phyloP scores from a whole-genome alignment of 2,888 invertebrate genomes.

The Trissonchulus sp. region DNA sequence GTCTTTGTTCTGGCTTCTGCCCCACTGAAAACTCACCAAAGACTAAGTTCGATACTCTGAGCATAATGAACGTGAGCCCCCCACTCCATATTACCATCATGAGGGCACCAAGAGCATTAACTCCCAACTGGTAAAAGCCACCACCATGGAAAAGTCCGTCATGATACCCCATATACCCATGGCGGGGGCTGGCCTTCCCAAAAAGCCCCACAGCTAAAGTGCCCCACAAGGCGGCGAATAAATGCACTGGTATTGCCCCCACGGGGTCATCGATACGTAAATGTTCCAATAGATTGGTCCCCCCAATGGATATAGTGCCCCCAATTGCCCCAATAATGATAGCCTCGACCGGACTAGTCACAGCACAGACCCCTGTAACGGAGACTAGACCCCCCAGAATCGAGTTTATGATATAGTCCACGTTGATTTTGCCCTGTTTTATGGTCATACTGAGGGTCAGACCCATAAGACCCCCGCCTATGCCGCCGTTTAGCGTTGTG shows the following conservation, averaged over 20 bases:
- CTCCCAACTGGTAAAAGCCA: not conserved
- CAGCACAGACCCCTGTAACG: constrained; percentile 50
- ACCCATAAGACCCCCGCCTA: constrained; percentile 58
- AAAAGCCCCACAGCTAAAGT: constrained; percentile 21
- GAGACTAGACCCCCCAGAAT: constrained; percentile 51
- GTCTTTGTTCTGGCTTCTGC: too few species aligned
- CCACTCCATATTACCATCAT: not conserved
- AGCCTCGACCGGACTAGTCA: constrained; percentile 49
- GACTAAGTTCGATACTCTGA: too few species aligned
- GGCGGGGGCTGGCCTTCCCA: not conserved
- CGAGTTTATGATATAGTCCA: constrained; percentile 48
- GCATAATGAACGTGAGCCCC: too few species aligned
- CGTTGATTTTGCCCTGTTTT: constrained; percentile 44
- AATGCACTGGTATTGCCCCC: constrained; percentile 80
- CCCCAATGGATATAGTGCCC: constrained; percentile 30
- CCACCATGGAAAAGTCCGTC: constrained; percentile 22
- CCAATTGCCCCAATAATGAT: constrained; percentile 48
- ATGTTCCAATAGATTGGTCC: constrained; percentile 63
- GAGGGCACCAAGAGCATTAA: constrained; percentile 20
- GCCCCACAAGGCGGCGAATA: constrained; percentile 17
- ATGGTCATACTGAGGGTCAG: constrained; percentile 39
- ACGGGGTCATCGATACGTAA: constrained; percentile 81
- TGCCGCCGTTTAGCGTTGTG: constrained; percentile 81
- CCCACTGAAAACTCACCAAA: too few species aligned
- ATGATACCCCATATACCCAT: not conserved